A percentile compares a stretch with the other conserved stretches of the same genome.
phyloP scores from a whole-genome alignment of 2,888 invertebrate genomes.

The Drosophila atripex region DNA sequence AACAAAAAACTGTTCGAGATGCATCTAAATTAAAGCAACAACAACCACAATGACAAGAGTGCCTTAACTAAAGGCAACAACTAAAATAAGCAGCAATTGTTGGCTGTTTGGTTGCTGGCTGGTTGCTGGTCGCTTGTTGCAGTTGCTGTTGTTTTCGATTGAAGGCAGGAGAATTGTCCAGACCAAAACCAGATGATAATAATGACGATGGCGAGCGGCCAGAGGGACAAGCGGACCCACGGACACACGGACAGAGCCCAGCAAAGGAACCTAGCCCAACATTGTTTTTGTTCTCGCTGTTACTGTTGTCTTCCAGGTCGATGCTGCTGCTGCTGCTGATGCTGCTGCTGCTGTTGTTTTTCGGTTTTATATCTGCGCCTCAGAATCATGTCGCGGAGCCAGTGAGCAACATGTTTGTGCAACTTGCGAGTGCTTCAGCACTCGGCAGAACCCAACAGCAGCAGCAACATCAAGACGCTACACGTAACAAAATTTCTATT shows the following conservation, averaged over 20 bases:
- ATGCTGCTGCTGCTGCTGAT: conserved; percentile 29
- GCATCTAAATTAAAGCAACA: conserved; percentile 55
- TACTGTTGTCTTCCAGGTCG: conserved; percentile 27
- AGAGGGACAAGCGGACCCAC: not conserved
- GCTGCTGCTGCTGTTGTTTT: conserved; percentile 42
- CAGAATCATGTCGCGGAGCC: conserved; percentile 76
- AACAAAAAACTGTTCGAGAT: conserved; percentile 42
- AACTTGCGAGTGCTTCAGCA: conserved; percentile 66
- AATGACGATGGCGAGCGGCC: conserved; percentile 47
- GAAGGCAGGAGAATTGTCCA: conserved; percentile 48
- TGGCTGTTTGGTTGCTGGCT: conserved; percentile 29
- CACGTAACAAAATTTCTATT: not conserved
- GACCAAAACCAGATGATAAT: conserved; percentile 71
- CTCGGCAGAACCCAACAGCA: conserved; percentile 55
- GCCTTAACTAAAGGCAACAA: conserved; percentile 42
- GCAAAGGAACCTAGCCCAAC: conserved; percentile 64
- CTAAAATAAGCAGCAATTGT: conserved; percentile 42
- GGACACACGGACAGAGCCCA: conserved; percentile 4
- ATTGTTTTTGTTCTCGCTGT: conserved; percentile 63
- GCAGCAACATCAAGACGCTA: conserved; percentile 23
- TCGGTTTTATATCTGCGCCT: conserved; percentile 68
- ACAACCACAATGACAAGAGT: conserved; percentile 45
- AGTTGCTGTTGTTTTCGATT: conserved; percentile 27
- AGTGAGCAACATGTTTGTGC: conserved; percentile 77
- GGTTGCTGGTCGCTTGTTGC: not conserved